Evolutionary conservation across 1,140 invertebrate species (phyloP).

Genomic region (Brachionus asplanchnoidis): DNA sequence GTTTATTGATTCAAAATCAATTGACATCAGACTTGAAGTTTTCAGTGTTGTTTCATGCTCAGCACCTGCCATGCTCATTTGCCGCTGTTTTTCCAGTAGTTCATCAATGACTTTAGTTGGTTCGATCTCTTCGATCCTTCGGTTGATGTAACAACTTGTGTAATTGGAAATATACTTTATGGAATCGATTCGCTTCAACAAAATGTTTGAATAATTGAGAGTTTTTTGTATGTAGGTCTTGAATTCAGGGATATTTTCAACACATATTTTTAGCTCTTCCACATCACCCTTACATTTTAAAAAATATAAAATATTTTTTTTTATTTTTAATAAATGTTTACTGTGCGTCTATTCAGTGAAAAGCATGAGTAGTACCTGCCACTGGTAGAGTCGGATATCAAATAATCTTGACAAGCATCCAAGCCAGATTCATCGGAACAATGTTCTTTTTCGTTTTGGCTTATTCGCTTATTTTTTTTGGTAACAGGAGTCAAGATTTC

Average conservation of each 20-base stretch:
- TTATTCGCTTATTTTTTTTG: background rate
- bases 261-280: slow-evolving; percentile 13
- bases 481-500: background rate
- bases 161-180: slow-evolving; percentile 6
- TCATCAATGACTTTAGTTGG: background rate
- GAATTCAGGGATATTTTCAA: slow-evolving; percentile 16
- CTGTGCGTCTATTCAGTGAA: background rate
- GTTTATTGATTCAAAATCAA: background rate
- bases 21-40: background rate
- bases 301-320: background rate
- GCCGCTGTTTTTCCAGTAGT: background rate
- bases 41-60: background rate
- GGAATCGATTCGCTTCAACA: background rate
- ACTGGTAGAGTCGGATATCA: background rate
- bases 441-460: background rate
- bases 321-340: background rate
- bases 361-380: slow-evolving; percentile 11
- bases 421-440: background rate
- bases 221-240: slow-evolving; percentile 23
- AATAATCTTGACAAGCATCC: background rate
- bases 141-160: slow-evolving; percentile 19
- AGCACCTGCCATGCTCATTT: background rate
- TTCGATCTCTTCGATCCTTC: slow-evolving; percentile 5
- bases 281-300: background rate
- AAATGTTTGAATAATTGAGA: background rate